Conservation (phyloP, 2,797 vertebrate genomes). For the Eulemur rubriventer region DNA sequence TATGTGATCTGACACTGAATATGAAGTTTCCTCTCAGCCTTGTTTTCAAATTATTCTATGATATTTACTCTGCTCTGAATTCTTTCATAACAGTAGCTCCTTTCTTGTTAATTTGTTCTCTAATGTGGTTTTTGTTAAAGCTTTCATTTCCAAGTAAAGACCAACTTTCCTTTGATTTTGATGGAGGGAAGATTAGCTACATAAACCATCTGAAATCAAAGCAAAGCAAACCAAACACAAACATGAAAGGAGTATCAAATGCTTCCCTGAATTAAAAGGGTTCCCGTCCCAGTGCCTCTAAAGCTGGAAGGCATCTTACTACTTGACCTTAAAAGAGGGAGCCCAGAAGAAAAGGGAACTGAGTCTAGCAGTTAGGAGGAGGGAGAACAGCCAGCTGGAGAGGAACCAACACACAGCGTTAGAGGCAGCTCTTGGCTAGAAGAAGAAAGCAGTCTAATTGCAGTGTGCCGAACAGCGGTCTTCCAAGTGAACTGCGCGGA, state of each 20-base stretch:
- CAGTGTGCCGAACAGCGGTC: background rate
- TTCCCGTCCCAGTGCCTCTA: background rate
- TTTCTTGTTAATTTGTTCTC: conserved; percentile 2
- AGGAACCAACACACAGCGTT: background rate
- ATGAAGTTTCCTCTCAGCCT: background rate
- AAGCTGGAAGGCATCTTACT: background rate
- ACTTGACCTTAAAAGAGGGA: conserved; percentile 19
- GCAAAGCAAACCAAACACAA: background rate
- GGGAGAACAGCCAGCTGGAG: conserved; percentile 33
- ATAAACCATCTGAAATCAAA: conserved; percentile 28
- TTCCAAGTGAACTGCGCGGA: background rate
- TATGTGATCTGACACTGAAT: background rate
- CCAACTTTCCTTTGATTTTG: conserved; percentile 50
- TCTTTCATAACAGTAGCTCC: background rate
- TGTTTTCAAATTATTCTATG: background rate
- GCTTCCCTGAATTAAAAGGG: background rate
- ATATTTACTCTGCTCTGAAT: background rate
- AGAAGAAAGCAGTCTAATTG: background rate
- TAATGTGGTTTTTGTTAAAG: conserved; percentile 32
- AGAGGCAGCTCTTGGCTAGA: conserved; percentile 7
- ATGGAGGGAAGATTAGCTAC: background rate
- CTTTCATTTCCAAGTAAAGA: conserved; percentile 9
- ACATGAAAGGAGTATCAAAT: background rate
- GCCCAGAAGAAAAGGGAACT: conserved; percentile 12
- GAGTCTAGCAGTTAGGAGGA: background rate